phyloP scores from a whole-genome alignment of 2,113 vertebrate species.

The Clarias gariepinus region DNA sequence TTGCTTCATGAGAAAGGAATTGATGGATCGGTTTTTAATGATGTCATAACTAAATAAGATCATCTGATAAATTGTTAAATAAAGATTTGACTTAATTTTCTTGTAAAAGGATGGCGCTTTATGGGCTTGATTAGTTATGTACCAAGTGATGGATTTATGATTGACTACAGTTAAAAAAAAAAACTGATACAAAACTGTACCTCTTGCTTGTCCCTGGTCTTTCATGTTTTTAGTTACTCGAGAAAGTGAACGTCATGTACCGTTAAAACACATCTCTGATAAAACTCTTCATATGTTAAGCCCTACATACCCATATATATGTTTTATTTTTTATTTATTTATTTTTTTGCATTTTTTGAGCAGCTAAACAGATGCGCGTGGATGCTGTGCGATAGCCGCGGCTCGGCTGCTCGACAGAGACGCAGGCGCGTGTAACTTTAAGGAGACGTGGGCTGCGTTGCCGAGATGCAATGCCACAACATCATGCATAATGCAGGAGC shows the following conservation, averaged over 20 bases:
- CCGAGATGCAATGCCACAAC: constrained; percentile 71
- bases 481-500: constrained; percentile 76
- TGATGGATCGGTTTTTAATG: background rate
- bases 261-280: background rate
- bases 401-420: constrained; percentile 17
- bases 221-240: background rate
- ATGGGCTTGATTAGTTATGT: background rate
- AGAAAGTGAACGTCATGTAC: background rate
- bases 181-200: background rate
- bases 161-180: background rate
- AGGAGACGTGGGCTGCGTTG: constrained; percentile 67
- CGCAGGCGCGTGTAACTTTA: constrained; percentile 67
- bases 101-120: too few species aligned
- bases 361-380: background rate
- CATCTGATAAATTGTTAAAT: too few species aligned
- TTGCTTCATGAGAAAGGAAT: background rate
- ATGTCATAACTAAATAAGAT: background rate
- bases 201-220: background rate
- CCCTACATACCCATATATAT: background rate
- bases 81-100: too few species aligned
- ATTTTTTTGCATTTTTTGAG: background rate
- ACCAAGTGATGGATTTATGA: background rate
- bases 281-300: background rate
- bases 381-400: background rate
- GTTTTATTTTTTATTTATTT: too few species aligned